phyloP scores from a whole-genome alignment of 30 jellyfish, hydroid and myxozoan genomes.

The Turritopsis rubra region DNA sequence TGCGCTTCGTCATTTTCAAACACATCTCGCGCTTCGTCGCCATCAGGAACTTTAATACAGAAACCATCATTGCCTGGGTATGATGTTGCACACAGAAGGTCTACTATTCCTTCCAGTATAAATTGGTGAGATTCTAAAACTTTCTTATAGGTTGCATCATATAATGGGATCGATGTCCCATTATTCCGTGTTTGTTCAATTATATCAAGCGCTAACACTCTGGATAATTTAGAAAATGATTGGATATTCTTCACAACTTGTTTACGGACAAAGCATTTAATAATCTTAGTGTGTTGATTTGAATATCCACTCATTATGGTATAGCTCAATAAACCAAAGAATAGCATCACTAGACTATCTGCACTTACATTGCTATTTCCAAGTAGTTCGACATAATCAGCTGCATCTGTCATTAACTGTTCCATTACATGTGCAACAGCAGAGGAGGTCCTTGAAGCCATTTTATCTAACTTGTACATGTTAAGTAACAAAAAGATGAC shows the following conservation, averaged over 20 bases:
- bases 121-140: background rate
- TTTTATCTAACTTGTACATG: conserved; percentile 3
- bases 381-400: conserved; percentile 13
- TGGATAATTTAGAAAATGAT: background rate
- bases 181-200: background rate
- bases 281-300: background rate
- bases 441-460: background rate
- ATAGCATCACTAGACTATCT: background rate
- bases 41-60: background rate
- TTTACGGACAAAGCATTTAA: background rate
- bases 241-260: background rate
- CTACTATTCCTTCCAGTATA: background rate
- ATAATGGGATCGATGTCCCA: background rate
- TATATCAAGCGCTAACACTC: background rate
- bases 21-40: background rate
- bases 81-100: background rate
- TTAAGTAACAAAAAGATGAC: conserved; percentile 6
- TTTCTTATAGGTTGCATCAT: background rate
- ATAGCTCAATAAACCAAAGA: background rate
- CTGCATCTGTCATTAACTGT: background rate
- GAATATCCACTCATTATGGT: background rate
- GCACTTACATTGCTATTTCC: background rate
- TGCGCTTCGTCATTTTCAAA: too few relatives aligned
- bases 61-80: background rate
- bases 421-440: background rate